Evolutionary conservation across 2,888 invertebrate species (phyloP).

Genomic region (Bibio marci): DNA sequence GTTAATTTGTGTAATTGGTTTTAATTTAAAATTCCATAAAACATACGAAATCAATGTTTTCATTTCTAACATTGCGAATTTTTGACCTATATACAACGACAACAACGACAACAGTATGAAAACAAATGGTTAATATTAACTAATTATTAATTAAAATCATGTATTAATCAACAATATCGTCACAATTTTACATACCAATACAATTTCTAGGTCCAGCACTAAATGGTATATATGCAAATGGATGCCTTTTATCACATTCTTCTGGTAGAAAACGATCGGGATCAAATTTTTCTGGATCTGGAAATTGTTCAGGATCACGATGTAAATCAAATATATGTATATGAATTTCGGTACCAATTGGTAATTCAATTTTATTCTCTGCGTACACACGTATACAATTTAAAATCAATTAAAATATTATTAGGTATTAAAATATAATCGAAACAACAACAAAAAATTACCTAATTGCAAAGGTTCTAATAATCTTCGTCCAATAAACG

Average conservation of each 20-base stretch:
- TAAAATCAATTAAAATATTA: neutral
- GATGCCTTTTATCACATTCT: conserved; percentile 35
- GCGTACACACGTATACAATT: neutral
- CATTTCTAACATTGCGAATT: conserved; percentile 48
- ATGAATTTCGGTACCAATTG: conserved; percentile 32
- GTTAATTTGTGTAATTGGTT: conserved; percentile 30
- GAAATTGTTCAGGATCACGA: conserved; percentile 41
- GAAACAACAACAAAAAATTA: conserved; percentile 1
- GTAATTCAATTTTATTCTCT: conserved; percentile 23
- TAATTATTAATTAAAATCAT: too few relatives aligned
- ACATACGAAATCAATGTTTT: conserved; percentile 38
- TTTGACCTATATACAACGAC: conserved; percentile 34
- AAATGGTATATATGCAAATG: conserved; percentile 46
- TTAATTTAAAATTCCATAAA: conserved; percentile 33
- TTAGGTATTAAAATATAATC: too few relatives aligned
- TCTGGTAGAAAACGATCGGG: conserved; percentile 44
- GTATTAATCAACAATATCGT: too few relatives aligned
- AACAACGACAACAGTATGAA: neutral
- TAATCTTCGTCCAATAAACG: conserved; percentile 28
- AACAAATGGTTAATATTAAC: too few relatives aligned
- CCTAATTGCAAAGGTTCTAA: conserved; percentile 9
- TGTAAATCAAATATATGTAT: conserved; percentile 46
- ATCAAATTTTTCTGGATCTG: conserved; percentile 42
- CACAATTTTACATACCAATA: conserved; percentile 39
- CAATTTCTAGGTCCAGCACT: conserved; percentile 53